Base-by-base conservation (phyloP, 2,113 vertebrate species). In the Malurus elegans region DNA sequence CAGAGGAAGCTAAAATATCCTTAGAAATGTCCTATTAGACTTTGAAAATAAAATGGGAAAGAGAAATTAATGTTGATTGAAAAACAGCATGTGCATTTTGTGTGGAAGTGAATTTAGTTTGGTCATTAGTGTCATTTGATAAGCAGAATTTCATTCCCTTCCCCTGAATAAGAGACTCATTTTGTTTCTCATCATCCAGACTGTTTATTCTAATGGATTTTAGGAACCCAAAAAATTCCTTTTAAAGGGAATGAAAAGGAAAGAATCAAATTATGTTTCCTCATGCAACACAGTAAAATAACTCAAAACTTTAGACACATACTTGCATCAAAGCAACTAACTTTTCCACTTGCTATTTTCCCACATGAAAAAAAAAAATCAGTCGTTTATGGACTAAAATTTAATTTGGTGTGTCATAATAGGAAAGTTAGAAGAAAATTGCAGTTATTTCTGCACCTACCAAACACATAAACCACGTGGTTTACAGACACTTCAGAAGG, bases 41-140 rank as follows among this genome's bases (percentile, higher is more conserved):
- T 91, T 91, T 66, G 90, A 78, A 93, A 94, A 71, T 88, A 62
- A 92, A 94, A 90, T 34, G 42, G 66, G n/a, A 69, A 72, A 44
- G 89, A 69, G 8, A 89, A 89, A 74, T 91, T 89, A 92, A 79
- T 50, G 24, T 47, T 58, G 53, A 79, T 72, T 70, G 66, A 58
- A 89, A 91, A 96, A 34, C 34, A 86, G 11, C 53, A 53, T 65
- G 75, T 88, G 42, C 60, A 81, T 92, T 91, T 90, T 84, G 9
- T 62, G 32, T 82, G 66, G 54, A 79, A 89, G 69, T 20, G 31
- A 79, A 72, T 84, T 87, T 42, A 67, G 54, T 87, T 73, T 87
- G 81, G 85, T 79, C 65, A 26, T 50, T 79, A 83, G 40, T 74
- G 64, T 86, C 83, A 60, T 90, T 86, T 72, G 50, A 92, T 79